Evolutionary conservation across 1,140 invertebrate genomes (phyloP).

Genomic region (Rhyacophila brunnea): DNA sequence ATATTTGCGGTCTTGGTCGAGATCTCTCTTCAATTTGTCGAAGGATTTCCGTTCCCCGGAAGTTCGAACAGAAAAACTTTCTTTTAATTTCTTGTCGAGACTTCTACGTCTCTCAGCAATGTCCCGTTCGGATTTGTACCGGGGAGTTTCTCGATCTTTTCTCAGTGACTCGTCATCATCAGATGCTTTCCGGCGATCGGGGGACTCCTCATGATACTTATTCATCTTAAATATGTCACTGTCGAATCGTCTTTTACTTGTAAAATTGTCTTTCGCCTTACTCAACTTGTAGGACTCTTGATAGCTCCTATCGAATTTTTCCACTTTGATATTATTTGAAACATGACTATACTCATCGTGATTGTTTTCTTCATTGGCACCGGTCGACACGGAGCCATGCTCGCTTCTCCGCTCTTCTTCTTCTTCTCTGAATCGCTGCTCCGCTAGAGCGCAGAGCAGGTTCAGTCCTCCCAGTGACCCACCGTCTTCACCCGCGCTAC

Average conservation of each 20-base stretch:
- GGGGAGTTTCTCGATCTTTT: slow-evolving; percentile 4
- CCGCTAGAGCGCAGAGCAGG: slow-evolving; percentile 79
- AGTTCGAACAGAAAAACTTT: slow-evolving; percentile 6
- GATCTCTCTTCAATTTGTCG: slow-evolving; percentile 13
- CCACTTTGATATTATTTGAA: slow-evolving; percentile 31
- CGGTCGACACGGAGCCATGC: slow-evolving; percentile 9
- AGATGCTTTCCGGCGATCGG: slow-evolving; percentile 7
- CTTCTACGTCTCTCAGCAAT: neutral
- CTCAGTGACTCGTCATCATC: slow-evolving; percentile 10
- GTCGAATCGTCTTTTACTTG: slow-evolving; percentile 16
- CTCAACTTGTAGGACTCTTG: slow-evolving; percentile 4
- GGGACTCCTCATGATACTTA: neutral
- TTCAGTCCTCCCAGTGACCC: slow-evolving; percentile 68
- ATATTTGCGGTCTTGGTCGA: slow-evolving; percentile 4
- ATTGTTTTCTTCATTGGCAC: slow-evolving; percentile 18
- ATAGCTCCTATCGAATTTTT: slow-evolving; percentile 41
- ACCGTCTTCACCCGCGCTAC: slow-evolving; percentile 12
- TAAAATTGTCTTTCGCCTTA: no score
- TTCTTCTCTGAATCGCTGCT: slow-evolving; percentile 80
- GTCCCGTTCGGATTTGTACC: slow-evolving; percentile 3
- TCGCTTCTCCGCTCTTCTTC: slow-evolving; percentile 42
- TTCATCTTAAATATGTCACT: neutral
- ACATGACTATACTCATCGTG: slow-evolving; percentile 33
- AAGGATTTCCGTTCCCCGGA: slow-evolving; percentile 33
- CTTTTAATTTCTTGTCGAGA: slow-evolving; percentile 12